Base-by-base conservation (phyloP, 2,888 invertebrate genomes). In the Tillus elongatus region DNA sequence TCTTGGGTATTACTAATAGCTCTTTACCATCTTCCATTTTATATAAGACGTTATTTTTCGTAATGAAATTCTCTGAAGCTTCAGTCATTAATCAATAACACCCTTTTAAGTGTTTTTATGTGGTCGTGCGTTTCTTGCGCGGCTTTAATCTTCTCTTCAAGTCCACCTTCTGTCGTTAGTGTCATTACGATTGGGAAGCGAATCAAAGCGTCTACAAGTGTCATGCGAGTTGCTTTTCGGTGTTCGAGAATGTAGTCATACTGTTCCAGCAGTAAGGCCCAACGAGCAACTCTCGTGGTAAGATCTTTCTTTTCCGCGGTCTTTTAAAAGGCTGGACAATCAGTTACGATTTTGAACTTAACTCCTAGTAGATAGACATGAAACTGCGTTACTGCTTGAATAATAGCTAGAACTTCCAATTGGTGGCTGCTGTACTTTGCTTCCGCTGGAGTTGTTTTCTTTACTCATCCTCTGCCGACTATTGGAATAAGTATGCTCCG, bases 351-450 rank as follows among this genome's bases (percentile, higher is more conserved):
- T n/a, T n/a, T n/a, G n/a, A n/a, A n/a, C n/a, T n/a, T n/a, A 44
- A 43, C 6, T 43, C 48, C 42, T 9, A 57, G 30, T 6, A 61
- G 34, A 39, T 58, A 60, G 1, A 54, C 41, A 9, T 56, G 29
- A 42, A 60, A 60, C 33, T 55, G 57, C 16, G 57, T 55, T 1
- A 60, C n/a, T n/a, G n/a, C n/a, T n/a, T n/a, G n/a, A n/a, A n/a
- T n/a, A n/a, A n/a, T n/a, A n/a, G n/a, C n/a, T n/a, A n/a, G n/a
- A n/a, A n/a, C n/a, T n/a, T n/a, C n/a, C n/a, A n/a, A n/a, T n/a
- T n/a, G n/a, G n/a, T 60, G 61, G 14, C 57, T 54, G n/a, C 39
- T 33, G 30, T 56, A 59, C 35, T 50, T 52, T 19, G 46, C 42
- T 43, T 60, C 53, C 3, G 54, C 49, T 2, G 43, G 40, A 0